Base-by-base conservation (phyloP, 1,140 invertebrate genomes). In the Drosophila persimilis region DNA sequence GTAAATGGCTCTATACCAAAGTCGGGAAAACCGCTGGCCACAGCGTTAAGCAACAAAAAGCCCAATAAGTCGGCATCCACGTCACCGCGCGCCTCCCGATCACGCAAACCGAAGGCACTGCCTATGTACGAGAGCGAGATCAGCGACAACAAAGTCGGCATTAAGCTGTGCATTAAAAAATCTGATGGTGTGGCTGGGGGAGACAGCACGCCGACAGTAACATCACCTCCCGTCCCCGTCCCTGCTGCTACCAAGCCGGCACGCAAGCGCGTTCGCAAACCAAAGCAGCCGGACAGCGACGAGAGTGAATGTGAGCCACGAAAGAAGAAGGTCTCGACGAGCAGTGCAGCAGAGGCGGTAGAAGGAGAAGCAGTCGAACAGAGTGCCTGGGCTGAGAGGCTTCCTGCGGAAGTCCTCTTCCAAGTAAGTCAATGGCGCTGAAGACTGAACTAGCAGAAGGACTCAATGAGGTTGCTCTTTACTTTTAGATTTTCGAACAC, bases 381-480 rank as follows among this genome's bases (percentile, higher is more conserved):
- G 78, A 93, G 92, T 83, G 78, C 75, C 3, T 95, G 94, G 94
- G 94, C 93, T 5, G 74, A 92, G 29, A 90, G 71, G 55, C 80
- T 96, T 70, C 95, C 96, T 24, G 92, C 93, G 83, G 92, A 94
- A 73, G 91, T 96, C 67, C 93, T 97, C 56, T 91, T 92, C 52
- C 76, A 83, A 55, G 90, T 91, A 61, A 72, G 66, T 24, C 24
- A 15, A 6, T 31, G 9, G 0, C 29, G 26, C 15, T 24, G 31
- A n/a, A n/a, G 1, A 13, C 22, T 15, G 15, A 17, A 7, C 3
- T 45, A 1, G 11, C 4, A 39, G 13, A 39, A 35, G 15, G 11
- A 15, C 31, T 29, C 13, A 15, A 39, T 35, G 46, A 46, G 53
- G 20, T 39, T 47, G 24, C 6, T 39, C 9, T 17, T 35, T 41